Base-by-base conservation (phyloP, 2,888 invertebrate genomes). In the Andrena chrysosceles region DNA sequence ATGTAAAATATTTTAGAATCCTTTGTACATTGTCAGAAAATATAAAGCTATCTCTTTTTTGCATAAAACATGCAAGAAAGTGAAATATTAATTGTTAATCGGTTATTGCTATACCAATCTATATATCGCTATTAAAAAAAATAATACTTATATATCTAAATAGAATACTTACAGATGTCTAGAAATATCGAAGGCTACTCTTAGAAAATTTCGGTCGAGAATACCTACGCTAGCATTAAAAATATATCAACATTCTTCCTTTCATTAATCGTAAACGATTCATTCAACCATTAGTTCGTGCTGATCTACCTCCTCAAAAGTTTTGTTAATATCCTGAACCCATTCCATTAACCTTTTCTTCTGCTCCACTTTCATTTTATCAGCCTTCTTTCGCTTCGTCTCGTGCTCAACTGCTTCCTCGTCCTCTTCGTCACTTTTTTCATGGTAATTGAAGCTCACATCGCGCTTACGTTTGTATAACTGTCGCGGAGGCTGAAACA, bases 251-350 rank as follows among this genome's bases (percentile, higher is more conserved):
- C 16, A 13, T 29, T 10, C 7, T 26, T 48, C 10, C 35, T 31
- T 26, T 8, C n/a, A 26, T 54, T 10, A n/a, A 23, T 42, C 26
- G 42, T 16, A 54, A 10, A 49, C 6, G 29, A 31, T 82, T 83
- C 66, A 92, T 75, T 93, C 93, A 2, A 93, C 90, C 1, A 92
- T 67, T 23, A 93, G 86, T 75, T 92, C 91, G 59, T 88, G 90
- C 16, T 92, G 79, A 35, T 93, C 93, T 59, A 93, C 91, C 84
- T 93, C 93, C 16, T 89, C 87, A 69, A 93, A 93, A 10, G 92
- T 91, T 75, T 87, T 71, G 68, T 93, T 93, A 8, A 91, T 84
- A 71, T 77, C 84, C 56, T 93, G 77, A 1, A 91, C 86, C 93
- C 93, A 92, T 49, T 90, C 78, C 6, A 87, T 77, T 23, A 92